These are phyloP conservation scores for Paradisaea rubra DNA, from an alignment of 2,113 vertebrate species.

Conservation along the genomic window DNA sequence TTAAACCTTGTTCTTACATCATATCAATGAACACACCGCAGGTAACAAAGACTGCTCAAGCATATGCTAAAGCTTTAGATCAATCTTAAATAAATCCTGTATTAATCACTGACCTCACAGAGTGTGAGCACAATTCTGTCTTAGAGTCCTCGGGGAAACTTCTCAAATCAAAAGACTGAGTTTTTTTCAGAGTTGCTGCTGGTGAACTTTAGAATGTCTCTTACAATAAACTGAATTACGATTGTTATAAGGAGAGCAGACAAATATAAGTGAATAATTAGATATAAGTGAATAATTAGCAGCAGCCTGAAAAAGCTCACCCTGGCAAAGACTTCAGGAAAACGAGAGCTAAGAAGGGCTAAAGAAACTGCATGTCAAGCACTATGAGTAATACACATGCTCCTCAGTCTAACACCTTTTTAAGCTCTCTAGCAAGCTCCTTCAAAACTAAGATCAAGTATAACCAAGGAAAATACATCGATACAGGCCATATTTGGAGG, in stretches of 20 bases:
- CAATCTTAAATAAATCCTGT: not conserved
- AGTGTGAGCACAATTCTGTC: not conserved
- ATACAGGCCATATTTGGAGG: not conserved
- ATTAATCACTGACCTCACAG: not conserved
- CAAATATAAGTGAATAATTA: not conserved
- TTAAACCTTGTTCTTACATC: not conserved
- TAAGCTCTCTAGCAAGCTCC: not conserved
- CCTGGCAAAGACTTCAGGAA: not conserved
- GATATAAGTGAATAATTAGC: not conserved
- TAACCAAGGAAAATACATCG: not conserved
- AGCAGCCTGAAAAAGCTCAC: not conserved
- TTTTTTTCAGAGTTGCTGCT: not conserved
- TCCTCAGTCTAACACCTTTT: not conserved
- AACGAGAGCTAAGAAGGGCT: not conserved
- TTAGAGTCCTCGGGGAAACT: not conserved
- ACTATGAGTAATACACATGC: not conserved
- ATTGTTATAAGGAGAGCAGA: not conserved
- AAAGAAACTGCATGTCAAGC: not conserved
- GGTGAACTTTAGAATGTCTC: not conserved
- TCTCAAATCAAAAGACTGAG: not conserved
- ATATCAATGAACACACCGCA: rapidly evolving
- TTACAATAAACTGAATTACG: not conserved
- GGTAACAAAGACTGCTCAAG: not conserved
- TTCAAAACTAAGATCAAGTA: not conserved
- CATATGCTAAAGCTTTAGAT: not conserved